Base-by-base conservation (phyloP, 2,113 vertebrate genomes). In the Xiphophorus couchianus region DNA sequence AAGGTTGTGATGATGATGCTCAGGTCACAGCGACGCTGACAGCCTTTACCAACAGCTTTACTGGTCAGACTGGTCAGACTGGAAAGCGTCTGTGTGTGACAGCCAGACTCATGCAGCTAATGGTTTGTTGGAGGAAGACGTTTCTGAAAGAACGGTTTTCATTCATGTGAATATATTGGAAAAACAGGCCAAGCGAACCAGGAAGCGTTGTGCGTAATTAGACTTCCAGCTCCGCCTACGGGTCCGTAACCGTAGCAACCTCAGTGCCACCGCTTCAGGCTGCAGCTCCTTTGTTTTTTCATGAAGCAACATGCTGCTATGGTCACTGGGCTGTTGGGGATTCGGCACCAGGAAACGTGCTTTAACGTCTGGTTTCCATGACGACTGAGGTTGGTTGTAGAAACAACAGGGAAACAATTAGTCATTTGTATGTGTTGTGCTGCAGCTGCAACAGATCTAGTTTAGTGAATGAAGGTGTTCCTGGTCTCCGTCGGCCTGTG, bases 1-100 rank as follows among this genome's bases (percentile, higher is more conserved):
- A 35, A 62, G 19, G 37, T 17, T 82, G 74, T 83, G 62, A 79
- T 83, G 64, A 58, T 37, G 30, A 76, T 44, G 66, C 60, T 84
- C 42, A 14, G 71, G 58, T 81, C 63, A 37, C 2, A 25, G 9
- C 19, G 63, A 73, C 66, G 58, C 44, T 61, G 66, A 72, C 31
- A 72, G 60, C 1, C 10, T 58, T 31, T 62, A 31, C 77, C 30
- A 62, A 11, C 31, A 51, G 65, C 71, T 76, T 66, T 64, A 67
- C 74, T 30, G 35, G 33, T 35, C 33, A 8, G 33, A 35, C 15
- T 58, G 48, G 54, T 65, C 72, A 58, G 74, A 66, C 61, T 29
- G 44, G 48, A 54, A 66, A 64, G 29, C 12, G 28, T 77, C 17
- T 1, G 60, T 17, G 33, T 75, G 60, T 17, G 42, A 61, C 73